Evolutionary conservation across 2,113 vertebrate species (phyloP), one percentile per base, ranked within the genome.

Genomic region (Cryptomyrus ogoouensis): DNA sequence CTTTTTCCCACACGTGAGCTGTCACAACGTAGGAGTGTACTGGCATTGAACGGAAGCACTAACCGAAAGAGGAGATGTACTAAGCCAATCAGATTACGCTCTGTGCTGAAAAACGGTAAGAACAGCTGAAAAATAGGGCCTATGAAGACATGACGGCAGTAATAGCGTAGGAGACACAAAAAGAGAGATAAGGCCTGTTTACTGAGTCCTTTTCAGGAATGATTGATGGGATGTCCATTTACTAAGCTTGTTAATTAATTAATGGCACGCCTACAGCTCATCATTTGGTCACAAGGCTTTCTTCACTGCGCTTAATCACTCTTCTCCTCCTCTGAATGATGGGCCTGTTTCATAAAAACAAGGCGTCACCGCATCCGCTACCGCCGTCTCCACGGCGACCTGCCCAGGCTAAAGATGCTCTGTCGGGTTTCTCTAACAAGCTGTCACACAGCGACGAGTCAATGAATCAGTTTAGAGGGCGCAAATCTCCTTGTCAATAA

Each of bases 171-270:
- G 83, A 47, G 84, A 49, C 84, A 27, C 84, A 49, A 27, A 49
- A 27, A 49, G 47, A 52, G 50, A 8, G 85, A 87, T 87, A 39
- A 87, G 17, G 47, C 49, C 5, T 87, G 85, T 53, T 87, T 53
- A 87, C 27, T 46, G n/a, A 10, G 10, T 44, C 47, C 84, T 87
- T 52, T 87, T 87, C 50, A 87, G 85, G 12, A 50, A 53, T 35
- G 85, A 87, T 53, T 87, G 85, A 87, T 52, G 49, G 50, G 49
- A 27, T 35, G 85, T 87, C 49, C 2, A 0, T 53, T 52, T 35
- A 52, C 50, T 87, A 31, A 87, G 50, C 85, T 19, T 56, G 47
- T 87, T 53, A 87, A 87, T 52, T 56, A 52, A 87, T 87, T 52
- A 87, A 87, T 53, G 27, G 85, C 2, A 87, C 13, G 49, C 85